Base-by-base conservation (phyloP, 2,888 invertebrate species). In the Cloeon dipterum region DNA sequence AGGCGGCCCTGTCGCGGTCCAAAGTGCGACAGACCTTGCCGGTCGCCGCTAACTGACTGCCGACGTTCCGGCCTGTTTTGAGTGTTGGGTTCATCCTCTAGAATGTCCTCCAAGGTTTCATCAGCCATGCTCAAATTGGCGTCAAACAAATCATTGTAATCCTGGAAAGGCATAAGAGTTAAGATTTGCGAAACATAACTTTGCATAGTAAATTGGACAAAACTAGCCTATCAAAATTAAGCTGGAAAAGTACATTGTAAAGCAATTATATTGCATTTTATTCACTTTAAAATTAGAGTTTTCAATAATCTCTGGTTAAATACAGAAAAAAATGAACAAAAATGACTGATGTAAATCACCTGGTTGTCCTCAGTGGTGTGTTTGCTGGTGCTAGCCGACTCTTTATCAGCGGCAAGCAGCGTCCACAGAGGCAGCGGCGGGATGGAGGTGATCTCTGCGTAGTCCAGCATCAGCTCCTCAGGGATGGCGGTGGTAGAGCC, bases 351-450 rank as follows among this genome's bases (percentile, higher is more conserved):
- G n/a, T n/a, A n/a, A n/a, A n/a, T 32, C 11, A 48, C 49, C 41
- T 49, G 46, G 26, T 59, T 57, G 32, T 59, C 56, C 20, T 58
- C 59, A 34, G 44, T 52, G 20, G 47, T 49, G 20, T 56, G 54
- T 11, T 45, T 47, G 19, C 49, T 47, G 3, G 50, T 46, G 11
- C 52, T 55, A 41, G 67, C 63, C 1, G 69, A 59, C n/a, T 29
- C 86, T 48, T 79, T 78, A 53, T 99, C 98, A 0, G 96, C 94
- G 20, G 86, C 83, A 5, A 98, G 62, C 2, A 99, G 63, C 3
- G 91, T 91, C 82, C 93, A 96, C 16, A 99, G 60, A 1, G 98
- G 98, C 36, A 99, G 60, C 0, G 98, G 94, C 1, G 98, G 91
- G 45, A 99, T 91, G n/a, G 94, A 89, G 2, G 85, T 85, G 41